These are phyloP conservation scores for Melanostigma gelatinosum DNA, from an alignment of 2,113 vertebrate species.

Conservation along the genomic window DNA sequence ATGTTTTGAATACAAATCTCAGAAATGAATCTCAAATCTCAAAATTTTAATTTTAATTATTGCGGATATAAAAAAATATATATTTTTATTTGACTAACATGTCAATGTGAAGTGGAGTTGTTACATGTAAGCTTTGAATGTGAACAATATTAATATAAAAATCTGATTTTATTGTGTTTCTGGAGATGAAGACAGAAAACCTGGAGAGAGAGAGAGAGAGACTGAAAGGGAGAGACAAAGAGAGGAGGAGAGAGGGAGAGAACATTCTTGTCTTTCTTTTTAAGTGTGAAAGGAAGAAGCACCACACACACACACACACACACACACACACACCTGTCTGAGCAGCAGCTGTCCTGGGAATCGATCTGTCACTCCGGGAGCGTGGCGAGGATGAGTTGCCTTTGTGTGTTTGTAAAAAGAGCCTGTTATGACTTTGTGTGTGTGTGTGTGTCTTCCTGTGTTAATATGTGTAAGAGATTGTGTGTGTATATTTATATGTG, in stretches of 20 bases:
- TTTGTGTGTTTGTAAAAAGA: constrained; percentile 64
- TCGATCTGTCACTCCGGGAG: constrained; percentile 67
- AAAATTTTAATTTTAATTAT: too few species aligned
- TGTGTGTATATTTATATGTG: constrained; percentile 1
- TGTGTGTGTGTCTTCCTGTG: neutral
- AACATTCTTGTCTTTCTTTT: constrained; percentile 61
- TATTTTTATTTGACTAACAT: neutral
- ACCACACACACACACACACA: constrained; percentile 41
- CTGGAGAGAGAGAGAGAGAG: neutral
- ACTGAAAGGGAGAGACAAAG: neutral
- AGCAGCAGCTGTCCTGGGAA: constrained; percentile 76
- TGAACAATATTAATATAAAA: neutral
- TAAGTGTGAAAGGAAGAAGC: constrained; percentile 57
- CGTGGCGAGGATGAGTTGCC: constrained; percentile 59
- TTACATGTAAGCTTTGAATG: neutral
- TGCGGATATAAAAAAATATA: neutral
- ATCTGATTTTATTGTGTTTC: neutral
- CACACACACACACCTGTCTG: constrained; percentile 74
- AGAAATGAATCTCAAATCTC: too few species aligned
- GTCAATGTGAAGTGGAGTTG: neutral
- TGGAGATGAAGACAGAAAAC: constrained; percentile 12
- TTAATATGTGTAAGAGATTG: constrained; percentile 19
- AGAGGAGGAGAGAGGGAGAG: constrained; percentile 13
- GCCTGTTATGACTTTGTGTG: constrained; percentile 28
- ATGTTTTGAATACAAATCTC: neutral